These are phyloP conservation scores for Drosophila seclusa DNA, from an alignment of 2,888 invertebrate genomes.

Conservation along the genomic window DNA sequence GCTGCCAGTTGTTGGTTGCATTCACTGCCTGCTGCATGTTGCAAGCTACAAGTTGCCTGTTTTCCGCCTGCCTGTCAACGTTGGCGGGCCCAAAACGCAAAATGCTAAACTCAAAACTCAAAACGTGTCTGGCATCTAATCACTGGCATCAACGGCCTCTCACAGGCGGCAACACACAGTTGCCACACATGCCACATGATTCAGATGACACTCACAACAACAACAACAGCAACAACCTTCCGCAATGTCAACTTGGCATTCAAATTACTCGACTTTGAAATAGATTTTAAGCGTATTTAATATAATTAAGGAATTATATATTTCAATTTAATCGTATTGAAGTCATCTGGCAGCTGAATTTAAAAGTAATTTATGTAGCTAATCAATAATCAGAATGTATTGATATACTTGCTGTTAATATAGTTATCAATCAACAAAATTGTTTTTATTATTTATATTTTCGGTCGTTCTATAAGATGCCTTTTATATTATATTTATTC, in stretches of 20 bases:
- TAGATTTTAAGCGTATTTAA: neutral
- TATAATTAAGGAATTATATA: neutral
- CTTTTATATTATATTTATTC: neutral
- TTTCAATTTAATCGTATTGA: neutral
- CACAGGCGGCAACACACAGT: conserved; percentile 49
- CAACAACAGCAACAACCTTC: conserved; percentile 17
- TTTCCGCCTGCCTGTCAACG: conserved; percentile 68
- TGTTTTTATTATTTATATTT: neutral
- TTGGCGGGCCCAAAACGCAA: conserved; percentile 64
- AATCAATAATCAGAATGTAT: neutral
- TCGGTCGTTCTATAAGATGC: neutral
- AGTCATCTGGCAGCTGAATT: neutral
- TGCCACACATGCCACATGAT: conserved; percentile 3
- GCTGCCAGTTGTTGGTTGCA: conserved; percentile 9
- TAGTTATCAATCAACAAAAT: neutral
- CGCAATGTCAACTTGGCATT: conserved; percentile 4
- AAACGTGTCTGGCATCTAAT: conserved; percentile 69
- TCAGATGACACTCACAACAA: conserved; percentile 14
- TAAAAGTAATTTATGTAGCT: neutral
- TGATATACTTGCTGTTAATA: neutral
- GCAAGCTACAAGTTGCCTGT: conserved; percentile 10
- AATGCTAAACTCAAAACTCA: conserved; percentile 35
- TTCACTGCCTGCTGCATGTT: conserved; percentile 25
- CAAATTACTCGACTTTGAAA: neutral
- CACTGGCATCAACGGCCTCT: conserved; percentile 65